Base-by-base conservation (phyloP, 92 coral and sea anemone species). In the Metridium senile region DNA sequence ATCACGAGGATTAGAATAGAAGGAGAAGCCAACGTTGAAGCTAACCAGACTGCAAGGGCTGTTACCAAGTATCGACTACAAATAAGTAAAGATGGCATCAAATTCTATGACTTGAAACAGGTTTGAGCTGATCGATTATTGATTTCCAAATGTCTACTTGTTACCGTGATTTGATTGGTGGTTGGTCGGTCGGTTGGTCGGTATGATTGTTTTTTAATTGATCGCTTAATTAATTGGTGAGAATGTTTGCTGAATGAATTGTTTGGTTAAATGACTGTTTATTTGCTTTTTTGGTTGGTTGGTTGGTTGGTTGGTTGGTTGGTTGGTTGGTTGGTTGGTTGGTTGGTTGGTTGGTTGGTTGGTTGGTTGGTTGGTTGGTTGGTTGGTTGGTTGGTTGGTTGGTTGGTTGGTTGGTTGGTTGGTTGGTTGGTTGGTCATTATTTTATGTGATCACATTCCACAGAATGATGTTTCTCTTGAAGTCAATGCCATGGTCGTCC, bases 31-130 rank as follows among this genome's bases (percentile, higher is more conserved):
- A 84, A 43, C 30, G 87, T 86, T 7, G 76, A 68, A 21, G 82
- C 68, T 45, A 89, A 89, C 67, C 78, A 80, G 63, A 89, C 93
- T 27, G 93, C 82, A 43, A 72, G 93, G 25, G 10, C 81, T 22
- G 93, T 89, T n/a, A 89, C 93, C 27, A 77, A 72, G 76, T 89
- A 85, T 34, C 76, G 66, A 34, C 67, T 86, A 21, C 82, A 76
- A 81, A 84, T 80, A 58, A 79, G 91, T 53, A 33, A 33, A 0
- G 86, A 90, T 53, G 89, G 91, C 16, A 69, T 26, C 0, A 64
- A 62, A 26, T 90, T 70, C 58, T 58, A 90, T 13, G 77, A 82
- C 33, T 69, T 89, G 47, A 28, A 70, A 21, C 71, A 79, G 88
- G 93, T 89, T 59, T 23, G 32, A 1, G 45, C 10, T 1, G n/a